A percentile compares a stretch with the other conserved stretches of the same genome.
Evolutionary conservation across 2,888 invertebrate genomes (phyloP).

Genomic region (Pomacea canaliculata): DNA sequence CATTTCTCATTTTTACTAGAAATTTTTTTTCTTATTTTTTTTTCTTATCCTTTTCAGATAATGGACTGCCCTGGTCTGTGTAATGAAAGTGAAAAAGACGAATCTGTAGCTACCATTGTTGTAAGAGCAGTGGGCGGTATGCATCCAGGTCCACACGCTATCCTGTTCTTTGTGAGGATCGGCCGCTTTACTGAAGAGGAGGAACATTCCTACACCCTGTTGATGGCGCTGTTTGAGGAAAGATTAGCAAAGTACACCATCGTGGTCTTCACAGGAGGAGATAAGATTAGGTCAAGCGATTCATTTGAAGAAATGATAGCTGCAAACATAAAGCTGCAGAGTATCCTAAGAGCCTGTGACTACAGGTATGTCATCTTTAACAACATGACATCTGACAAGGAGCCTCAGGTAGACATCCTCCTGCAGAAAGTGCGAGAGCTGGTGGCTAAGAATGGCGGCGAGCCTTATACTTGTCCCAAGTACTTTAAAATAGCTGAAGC

Average conservation of each 20-base stretch:
- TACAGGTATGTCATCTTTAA: constrained; percentile 10
- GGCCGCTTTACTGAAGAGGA: constrained; percentile 24
- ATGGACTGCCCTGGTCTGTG: constrained; percentile 21
- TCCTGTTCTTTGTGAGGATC: constrained; percentile 16
- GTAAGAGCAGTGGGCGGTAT: constrained; percentile 14
- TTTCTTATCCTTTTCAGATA: not conserved
- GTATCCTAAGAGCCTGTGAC: not conserved
- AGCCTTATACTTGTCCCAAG: constrained; percentile 10
- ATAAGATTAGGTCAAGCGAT: not conserved
- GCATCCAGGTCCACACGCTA: constrained; percentile 21
- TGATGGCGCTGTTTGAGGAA: constrained; percentile 15
- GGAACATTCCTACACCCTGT: constrained; percentile 4
- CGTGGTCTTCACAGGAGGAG: constrained; percentile 20
- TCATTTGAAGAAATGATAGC: not conserved
- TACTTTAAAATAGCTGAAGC: constrained; percentile 4
- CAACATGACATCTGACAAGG: constrained; percentile 10
- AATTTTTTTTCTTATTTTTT: no score
- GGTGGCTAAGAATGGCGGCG: constrained; percentile 9
- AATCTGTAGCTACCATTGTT: constrained; percentile 9
- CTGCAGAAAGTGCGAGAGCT: not conserved
- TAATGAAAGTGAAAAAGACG: constrained; percentile 10
- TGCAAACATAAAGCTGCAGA: not conserved
- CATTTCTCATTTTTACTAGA: no score
- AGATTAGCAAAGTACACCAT: constrained; percentile 3
- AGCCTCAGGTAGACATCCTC: constrained; percentile 9